A percentile compares a stretch with the other conserved stretches of the same genome.
These are phyloP conservation scores for Geotria australis DNA, from an alignment of 2,797 vertebrate genomes.

Conservation along the genomic window DNA sequence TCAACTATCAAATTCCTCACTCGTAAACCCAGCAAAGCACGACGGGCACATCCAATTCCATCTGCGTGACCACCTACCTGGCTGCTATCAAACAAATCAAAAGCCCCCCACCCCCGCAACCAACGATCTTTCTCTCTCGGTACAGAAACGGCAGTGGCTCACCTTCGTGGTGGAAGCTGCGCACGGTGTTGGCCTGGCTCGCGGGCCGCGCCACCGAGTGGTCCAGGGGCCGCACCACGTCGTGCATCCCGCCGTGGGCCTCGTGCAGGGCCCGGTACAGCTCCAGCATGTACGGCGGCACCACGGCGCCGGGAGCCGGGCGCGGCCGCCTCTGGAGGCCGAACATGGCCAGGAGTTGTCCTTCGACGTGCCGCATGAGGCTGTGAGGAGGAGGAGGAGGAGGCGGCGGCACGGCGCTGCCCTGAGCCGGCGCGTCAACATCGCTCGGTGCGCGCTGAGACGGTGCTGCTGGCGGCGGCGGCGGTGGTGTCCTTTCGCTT, in stretches of 20 bases:
- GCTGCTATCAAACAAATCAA: too few relatives aligned
- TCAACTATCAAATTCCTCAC: too few relatives aligned
- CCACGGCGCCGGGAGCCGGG: constrained; percentile 42
- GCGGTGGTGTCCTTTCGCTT: too few relatives aligned
- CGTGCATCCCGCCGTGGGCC: constrained; percentile 40
- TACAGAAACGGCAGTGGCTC: constrained; percentile 9
- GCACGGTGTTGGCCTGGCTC: constrained; percentile 89
- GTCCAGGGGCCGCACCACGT: constrained; percentile 2
- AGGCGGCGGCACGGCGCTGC: constrained; percentile 30
- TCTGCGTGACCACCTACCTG: too few relatives aligned
- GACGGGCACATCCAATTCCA: too few relatives aligned
- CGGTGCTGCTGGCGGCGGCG: too few relatives aligned
- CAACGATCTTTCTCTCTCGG: too few relatives aligned
- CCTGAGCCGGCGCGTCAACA: constrained; percentile 43
- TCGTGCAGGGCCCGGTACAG: constrained; percentile 84
- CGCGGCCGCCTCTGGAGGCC: constrained; percentile 71
- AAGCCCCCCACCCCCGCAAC: too few relatives aligned
- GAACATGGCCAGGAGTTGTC: constrained; percentile 93
- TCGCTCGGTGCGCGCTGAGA: constrained; percentile 86
- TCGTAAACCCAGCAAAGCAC: too few relatives aligned
- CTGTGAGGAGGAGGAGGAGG: constrained; percentile 98
- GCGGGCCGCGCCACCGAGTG: constrained; percentile 29
- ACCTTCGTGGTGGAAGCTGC: constrained; percentile 98
- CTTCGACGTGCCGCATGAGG: constrained; percentile 93
- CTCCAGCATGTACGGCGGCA: constrained; percentile 81